Conservation (phyloP, 2,888 invertebrate genomes). For the Drosophila putrida region DNA sequence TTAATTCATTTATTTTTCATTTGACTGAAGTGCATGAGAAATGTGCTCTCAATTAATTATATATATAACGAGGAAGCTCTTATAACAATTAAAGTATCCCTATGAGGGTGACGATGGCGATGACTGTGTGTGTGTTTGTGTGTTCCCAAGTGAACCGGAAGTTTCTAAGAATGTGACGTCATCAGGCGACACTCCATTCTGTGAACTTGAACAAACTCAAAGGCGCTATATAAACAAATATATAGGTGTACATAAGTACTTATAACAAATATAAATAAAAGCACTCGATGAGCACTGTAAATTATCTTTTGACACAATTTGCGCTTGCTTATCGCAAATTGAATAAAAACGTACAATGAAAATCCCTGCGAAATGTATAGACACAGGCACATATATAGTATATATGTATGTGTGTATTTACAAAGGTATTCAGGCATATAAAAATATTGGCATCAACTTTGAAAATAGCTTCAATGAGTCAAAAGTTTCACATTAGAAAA, state of each 20-base stretch:
- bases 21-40: constrained; percentile 13
- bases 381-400: background rate
- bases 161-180: constrained; percentile 44
- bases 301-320: constrained; percentile 71
- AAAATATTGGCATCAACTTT: constrained; percentile 37
- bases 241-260: too few relatives aligned
- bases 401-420: constrained; percentile 3
- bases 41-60: constrained; percentile 58
- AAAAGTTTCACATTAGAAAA: constrained; percentile 17
- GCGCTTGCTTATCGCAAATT: constrained; percentile 48
- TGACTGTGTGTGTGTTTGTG: constrained; percentile 4
- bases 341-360: constrained; percentile 7
- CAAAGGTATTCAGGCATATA: constrained; percentile 4
- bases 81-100: constrained; percentile 26
- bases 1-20: constrained; percentile 72
- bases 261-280: constrained; percentile 23
- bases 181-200: constrained; percentile 23
- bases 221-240: constrained; percentile 32
- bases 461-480: constrained; percentile 53
- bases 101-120: constrained; percentile 21
- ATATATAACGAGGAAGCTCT: constrained; percentile 15
- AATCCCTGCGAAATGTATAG: constrained; percentile 30
- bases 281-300: constrained; percentile 14
- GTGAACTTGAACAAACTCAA: constrained; percentile 30
- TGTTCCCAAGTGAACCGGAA: constrained; percentile 34